Conservation (phyloP, 2,888 invertebrate genomes). For the Deilephila porcellus region DNA sequence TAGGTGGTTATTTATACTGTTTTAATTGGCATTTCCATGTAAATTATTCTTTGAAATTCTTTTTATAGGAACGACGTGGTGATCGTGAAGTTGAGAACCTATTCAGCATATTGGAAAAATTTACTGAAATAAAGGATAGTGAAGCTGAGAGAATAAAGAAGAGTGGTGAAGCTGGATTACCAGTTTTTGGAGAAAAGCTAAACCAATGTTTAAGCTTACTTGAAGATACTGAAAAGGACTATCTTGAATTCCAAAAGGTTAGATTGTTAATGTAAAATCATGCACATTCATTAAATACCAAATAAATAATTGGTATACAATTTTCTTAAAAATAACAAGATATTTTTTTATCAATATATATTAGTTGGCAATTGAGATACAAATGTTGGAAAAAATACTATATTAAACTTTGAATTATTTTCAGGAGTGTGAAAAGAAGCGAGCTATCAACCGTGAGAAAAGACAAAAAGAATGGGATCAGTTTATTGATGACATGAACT, state of each 20-base stretch:
- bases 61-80: slow-evolving; percentile 88
- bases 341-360: neutral
- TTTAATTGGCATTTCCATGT: too few relatives aligned
- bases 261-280: neutral
- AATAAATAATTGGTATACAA: neutral
- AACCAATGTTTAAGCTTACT: slow-evolving; percentile 87
- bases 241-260: slow-evolving; percentile 84
- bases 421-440: slow-evolving; percentile 59
- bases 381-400: neutral
- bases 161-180: slow-evolving; percentile 85
- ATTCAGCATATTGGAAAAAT: slow-evolving; percentile 90
- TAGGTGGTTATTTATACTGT: too few relatives aligned
- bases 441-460: slow-evolving; percentile 61
- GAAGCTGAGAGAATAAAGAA: slow-evolving; percentile 88
- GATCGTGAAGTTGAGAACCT: slow-evolving; percentile 92
- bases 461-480: slow-evolving; percentile 87
- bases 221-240: slow-evolving; percentile 85
- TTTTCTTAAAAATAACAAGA: too few relatives aligned
- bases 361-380: neutral
- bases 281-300: too few relatives aligned
- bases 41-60: neutral
- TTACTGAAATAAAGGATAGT: slow-evolving; percentile 91
- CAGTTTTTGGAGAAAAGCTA: slow-evolving; percentile 87
- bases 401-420: slow-evolving; percentile 42
- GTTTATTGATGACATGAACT: slow-evolving; percentile 91